A percentile compares a stretch with the other conserved stretches of the same genome.
Evolutionary conservation across 2,113 vertebrate species (phyloP).

Genomic region (Otus sunia): DNA sequence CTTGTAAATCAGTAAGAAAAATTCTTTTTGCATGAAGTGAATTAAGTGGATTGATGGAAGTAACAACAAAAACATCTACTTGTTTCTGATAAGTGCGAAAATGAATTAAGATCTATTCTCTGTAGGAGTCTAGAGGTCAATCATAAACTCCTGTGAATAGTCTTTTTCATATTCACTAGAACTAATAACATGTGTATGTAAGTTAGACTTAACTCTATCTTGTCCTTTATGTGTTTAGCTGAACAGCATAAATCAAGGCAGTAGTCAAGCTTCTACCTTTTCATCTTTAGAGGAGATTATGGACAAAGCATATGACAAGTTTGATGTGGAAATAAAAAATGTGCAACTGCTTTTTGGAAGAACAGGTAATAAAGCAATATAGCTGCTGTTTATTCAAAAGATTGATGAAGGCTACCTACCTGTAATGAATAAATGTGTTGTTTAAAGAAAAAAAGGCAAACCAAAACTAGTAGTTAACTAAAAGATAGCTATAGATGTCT

Average conservation of each 20-base stretch:
- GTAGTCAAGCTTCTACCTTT: constrained; percentile 67
- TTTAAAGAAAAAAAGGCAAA: background rate
- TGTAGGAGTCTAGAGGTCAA: background rate
- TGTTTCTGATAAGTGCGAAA: background rate
- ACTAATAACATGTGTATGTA: background rate
- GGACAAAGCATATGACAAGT: constrained; percentile 95
- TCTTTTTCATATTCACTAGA: background rate
- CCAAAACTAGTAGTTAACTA: background rate
- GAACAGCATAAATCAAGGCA: constrained; percentile 82
- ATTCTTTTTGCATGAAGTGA: background rate
- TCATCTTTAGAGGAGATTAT: constrained; percentile 95
- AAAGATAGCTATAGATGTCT: background rate
- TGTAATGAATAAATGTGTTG: background rate
- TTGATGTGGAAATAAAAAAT: constrained; percentile 85
- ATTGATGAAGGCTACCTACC: background rate
- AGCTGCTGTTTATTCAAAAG: background rate
- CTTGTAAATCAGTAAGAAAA: background rate
- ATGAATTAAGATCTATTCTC: background rate
- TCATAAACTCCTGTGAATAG: background rate
- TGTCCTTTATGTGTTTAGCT: constrained; percentile 72
- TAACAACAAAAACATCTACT: background rate
- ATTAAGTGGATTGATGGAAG: background rate
- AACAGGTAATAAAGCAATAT: constrained; percentile 77
- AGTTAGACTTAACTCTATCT: background rate
- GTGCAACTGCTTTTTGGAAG: constrained; percentile 92